Evolutionary conservation across 2,113 vertebrate genomes (phyloP).

Genomic region (Progne subis): DNA sequence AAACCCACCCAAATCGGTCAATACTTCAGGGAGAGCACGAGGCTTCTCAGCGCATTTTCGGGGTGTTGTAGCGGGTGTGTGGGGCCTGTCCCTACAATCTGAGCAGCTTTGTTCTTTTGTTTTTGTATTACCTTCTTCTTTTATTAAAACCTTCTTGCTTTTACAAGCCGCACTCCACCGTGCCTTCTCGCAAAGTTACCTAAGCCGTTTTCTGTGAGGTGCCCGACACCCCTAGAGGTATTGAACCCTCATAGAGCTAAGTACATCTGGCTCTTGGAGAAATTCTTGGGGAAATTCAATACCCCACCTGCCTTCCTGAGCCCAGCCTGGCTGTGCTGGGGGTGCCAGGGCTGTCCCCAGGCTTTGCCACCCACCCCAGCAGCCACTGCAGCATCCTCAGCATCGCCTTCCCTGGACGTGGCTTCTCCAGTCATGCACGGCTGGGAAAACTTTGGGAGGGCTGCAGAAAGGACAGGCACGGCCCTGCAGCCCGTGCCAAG

Average conservation of each 20-base stretch:
- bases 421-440: accelerated
- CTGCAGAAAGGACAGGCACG: not conserved
- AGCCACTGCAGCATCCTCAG: accelerated
- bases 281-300: not conserved
- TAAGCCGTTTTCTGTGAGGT: not conserved
- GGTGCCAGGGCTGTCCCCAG: not conserved
- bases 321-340: not conserved
- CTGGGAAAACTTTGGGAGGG: accelerated
- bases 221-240: not conserved
- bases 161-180: not conserved
- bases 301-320: not conserved
- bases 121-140: not conserved
- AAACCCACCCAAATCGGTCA: not conserved
- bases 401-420: accelerated
- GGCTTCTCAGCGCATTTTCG: not conserved
- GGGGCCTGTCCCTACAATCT: not conserved
- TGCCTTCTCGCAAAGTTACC: not conserved
- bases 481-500: accelerated
- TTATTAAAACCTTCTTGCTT: not conserved
- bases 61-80: not conserved
- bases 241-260: not conserved
- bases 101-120: not conserved
- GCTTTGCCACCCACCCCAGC: not conserved
- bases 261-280: not conserved
- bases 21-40: not conserved